Conservation (phyloP, 37 sponge, comb jelly and placozoan species). For the Spongilla lacustris region DNA sequence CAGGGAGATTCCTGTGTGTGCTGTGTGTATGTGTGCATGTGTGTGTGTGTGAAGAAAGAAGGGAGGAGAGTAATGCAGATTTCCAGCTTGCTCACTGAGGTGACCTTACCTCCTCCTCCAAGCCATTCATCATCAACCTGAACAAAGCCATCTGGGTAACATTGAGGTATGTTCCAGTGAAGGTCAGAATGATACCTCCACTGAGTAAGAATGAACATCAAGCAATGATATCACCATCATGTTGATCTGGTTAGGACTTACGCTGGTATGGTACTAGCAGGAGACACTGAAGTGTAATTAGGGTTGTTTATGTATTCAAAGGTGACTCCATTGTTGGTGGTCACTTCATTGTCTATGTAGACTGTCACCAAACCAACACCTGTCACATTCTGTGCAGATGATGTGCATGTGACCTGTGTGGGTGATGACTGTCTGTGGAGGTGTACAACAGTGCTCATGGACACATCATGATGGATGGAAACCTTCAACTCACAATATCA, state of each 20-base stretch:
- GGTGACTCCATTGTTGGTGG: slow-evolving; percentile 7
- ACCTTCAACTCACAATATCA: not conserved
- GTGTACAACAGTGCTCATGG: not conserved
- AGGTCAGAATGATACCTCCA: slow-evolving; percentile 52
- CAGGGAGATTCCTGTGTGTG: not conserved
- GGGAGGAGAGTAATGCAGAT: not conserved
- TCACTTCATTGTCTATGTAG: slow-evolving; percentile 15
- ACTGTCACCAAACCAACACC: slow-evolving; percentile 17
- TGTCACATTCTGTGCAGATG: slow-evolving; percentile 1
- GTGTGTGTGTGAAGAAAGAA: not conserved
- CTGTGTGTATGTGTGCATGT: too few species aligned
- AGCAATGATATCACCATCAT: not conserved
- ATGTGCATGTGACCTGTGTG: slow-evolving; percentile 13
- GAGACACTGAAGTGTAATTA: slow-evolving; percentile 23
- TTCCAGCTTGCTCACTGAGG: too few species aligned
- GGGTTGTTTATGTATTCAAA: slow-evolving; percentile 48
- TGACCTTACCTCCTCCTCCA: too few species aligned
- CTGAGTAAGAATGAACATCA: slow-evolving; percentile 13
- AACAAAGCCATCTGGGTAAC: slow-evolving; percentile 28
- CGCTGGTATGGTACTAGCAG: slow-evolving; percentile 37
- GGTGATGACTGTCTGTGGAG: not conserved
- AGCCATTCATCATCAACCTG: slow-evolving; percentile 10
- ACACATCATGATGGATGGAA: not conserved
- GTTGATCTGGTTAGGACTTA: slow-evolving; percentile 16
- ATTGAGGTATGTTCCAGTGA: slow-evolving; percentile 56